A percentile compares a stretch with the other conserved stretches of the same genome.
Conservation (phyloP, 1,140 invertebrate species). For the Thereuonema tuberculata region DNA sequence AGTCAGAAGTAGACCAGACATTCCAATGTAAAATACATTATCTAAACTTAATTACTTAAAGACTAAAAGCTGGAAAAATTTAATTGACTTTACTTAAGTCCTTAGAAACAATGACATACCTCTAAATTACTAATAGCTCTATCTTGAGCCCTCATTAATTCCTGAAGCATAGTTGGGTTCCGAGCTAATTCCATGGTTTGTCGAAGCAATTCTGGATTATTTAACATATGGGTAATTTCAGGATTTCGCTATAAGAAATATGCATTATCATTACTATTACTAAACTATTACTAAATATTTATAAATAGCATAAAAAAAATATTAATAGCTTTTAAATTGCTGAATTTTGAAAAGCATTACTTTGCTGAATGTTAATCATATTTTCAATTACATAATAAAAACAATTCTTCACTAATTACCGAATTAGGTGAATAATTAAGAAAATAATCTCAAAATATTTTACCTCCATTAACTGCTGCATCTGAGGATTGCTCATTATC, state of each 20-base stretch:
- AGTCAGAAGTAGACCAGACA: too few species aligned
- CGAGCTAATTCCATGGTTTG: slow-evolving; percentile 96
- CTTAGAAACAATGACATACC: too few species aligned
- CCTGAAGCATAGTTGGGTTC: slow-evolving; percentile 96
- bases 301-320: too few species aligned
- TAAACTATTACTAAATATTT: too few species aligned
- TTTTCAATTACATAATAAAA: background rate
- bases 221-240: slow-evolving; percentile 96
- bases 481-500: slow-evolving; percentile 92
- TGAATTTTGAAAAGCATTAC: background rate
- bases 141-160: slow-evolving; percentile 97
- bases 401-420: background rate
- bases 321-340: too few species aligned
- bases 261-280: too few species aligned
- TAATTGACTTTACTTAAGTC: too few species aligned
- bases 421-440: background rate
- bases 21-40: too few species aligned
- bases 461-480: slow-evolving; percentile 92
- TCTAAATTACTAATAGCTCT: slow-evolving; percentile 94
- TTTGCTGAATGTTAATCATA: background rate
- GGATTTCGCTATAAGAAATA: slow-evolving; percentile 60
- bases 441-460: background rate
- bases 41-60: too few species aligned
- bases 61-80: too few species aligned
- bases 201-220: slow-evolving; percentile 89